Conservation (phyloP, 2,888 invertebrate species). For the Drosophila colorata region DNA sequence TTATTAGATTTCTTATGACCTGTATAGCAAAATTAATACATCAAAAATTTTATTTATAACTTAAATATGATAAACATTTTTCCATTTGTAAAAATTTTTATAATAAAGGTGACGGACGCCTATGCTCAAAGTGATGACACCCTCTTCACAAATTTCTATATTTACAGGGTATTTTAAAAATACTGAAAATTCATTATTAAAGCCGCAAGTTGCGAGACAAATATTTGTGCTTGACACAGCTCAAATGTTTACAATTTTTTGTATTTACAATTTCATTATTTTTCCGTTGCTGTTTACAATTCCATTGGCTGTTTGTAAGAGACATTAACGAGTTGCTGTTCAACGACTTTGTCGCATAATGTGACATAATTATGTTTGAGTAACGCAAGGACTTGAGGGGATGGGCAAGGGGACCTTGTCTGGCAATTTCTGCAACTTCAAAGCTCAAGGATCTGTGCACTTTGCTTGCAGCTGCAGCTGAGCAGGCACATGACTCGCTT, state of each 20-base stretch:
- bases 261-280: constrained; percentile 76
- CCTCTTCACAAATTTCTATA: neutral
- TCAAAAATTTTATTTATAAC: too few relatives aligned
- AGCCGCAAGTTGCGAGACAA: constrained; percentile 49
- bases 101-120: too few relatives aligned
- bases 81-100: too few relatives aligned
- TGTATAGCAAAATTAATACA: too few relatives aligned
- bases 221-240: constrained; percentile 65
- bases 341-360: constrained; percentile 57
- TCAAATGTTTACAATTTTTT: constrained; percentile 72
- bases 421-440: constrained; percentile 15
- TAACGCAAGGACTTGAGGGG: constrained; percentile 5
- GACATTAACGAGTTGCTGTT: constrained; percentile 57
- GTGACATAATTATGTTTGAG: constrained; percentile 67
- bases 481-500: constrained; percentile 34
- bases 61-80: too few relatives aligned
- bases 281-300: constrained; percentile 45
- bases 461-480: constrained; percentile 11
- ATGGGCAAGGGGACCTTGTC: neutral
- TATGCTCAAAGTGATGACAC: too few relatives aligned
- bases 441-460: constrained; percentile 56
- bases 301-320: constrained; percentile 58
- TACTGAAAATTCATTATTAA: constrained; percentile 40
- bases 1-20: too few relatives aligned
- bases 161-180: constrained; percentile 22